Conservation (phyloP, 2,113 vertebrate species). For the Carettochelys insculpta region DNA sequence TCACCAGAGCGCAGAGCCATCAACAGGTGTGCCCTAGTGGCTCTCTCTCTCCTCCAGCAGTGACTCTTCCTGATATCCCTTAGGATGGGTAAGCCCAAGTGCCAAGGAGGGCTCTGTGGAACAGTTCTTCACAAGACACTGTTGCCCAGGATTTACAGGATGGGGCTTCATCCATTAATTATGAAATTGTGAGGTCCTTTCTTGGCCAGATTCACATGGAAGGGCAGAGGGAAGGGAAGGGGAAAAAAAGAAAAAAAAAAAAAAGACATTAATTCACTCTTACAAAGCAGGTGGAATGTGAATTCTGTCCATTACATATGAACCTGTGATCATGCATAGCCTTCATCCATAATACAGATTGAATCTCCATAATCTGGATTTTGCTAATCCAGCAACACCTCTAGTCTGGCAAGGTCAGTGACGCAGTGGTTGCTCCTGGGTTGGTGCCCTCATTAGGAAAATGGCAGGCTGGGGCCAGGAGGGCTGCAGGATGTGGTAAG, state of each 20-base stretch:
- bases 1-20: background rate
- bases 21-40: background rate
- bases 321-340: background rate
- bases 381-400: too few relatives aligned
- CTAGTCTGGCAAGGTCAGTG: too few relatives aligned
- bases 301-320: background rate
- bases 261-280: background rate
- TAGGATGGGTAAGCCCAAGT: background rate
- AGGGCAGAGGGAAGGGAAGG: background rate
- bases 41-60: background rate
- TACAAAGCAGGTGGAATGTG: background rate
- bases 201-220: background rate
- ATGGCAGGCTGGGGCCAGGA: too few relatives aligned
- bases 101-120: background rate
- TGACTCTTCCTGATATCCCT: background rate
- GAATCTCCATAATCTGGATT: too few relatives aligned
- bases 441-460: too few relatives aligned
- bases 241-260: too few relatives aligned
- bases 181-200: background rate
- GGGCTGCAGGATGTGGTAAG: too few relatives aligned
- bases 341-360: background rate
- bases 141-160: background rate
- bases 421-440: too few relatives aligned
- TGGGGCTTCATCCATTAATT: background rate
- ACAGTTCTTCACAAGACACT: background rate